These are phyloP conservation scores for Rhabdophis nuchalis DNA, from an alignment of 2,797 vertebrate genomes.

Conservation along the genomic window DNA sequence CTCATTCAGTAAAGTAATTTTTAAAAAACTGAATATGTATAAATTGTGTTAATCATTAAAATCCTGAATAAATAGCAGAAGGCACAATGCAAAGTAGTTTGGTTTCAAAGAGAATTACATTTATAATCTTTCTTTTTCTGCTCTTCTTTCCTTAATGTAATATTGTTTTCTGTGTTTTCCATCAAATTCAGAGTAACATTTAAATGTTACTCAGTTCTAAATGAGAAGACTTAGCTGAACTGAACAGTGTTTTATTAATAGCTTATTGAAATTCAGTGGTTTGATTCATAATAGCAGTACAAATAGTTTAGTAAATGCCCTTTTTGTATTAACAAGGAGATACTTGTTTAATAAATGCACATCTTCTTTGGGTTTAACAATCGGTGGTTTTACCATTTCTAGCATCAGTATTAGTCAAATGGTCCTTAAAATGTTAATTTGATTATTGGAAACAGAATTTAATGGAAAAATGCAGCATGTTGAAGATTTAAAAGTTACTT, in stretches of 20 bases:
- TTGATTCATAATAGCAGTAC: constrained; percentile 30
- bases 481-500: constrained; percentile 6
- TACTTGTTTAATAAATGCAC: constrained; percentile 25
- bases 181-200: constrained; percentile 47
- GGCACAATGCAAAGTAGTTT: constrained; percentile 27
- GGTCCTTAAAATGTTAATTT: constrained; percentile 12
- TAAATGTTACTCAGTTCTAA: constrained; percentile 48
- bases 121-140: not conserved
- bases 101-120: constrained; percentile 9
- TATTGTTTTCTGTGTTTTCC: constrained; percentile 52
- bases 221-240: constrained; percentile 54
- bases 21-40: constrained; percentile 38
- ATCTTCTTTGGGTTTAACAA: not conserved
- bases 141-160: constrained; percentile 30
- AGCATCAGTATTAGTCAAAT: not conserved
- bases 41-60: constrained; percentile 26
- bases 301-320: constrained; percentile 19
- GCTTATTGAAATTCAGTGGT: constrained; percentile 46
- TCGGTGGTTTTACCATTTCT: not conserved
- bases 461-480: constrained; percentile 1
- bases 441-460: constrained; percentile 3
- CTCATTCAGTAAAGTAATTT: constrained; percentile 43
- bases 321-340: constrained; percentile 13
- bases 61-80: not conserved
- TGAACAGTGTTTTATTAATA: constrained; percentile 35